These are phyloP conservation scores for Drosophila suzukii DNA, from an alignment of 1,140 invertebrate genomes.

Conservation along the genomic window DNA sequence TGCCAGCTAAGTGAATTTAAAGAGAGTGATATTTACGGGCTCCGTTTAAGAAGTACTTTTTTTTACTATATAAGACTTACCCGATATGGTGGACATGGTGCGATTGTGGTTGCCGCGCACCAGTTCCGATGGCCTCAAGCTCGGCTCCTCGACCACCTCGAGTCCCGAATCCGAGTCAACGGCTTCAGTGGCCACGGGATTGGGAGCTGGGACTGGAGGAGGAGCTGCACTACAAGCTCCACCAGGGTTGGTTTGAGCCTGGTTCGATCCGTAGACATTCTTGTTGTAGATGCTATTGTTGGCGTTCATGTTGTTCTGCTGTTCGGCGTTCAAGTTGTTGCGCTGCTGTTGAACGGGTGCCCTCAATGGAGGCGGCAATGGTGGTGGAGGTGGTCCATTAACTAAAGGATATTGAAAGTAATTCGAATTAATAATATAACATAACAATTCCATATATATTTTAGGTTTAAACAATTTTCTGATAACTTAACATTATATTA, in stretches of 20 bases:
- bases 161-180: slow-evolving; percentile 84
- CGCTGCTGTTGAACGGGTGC: slow-evolving; percentile 73
- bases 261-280: slow-evolving; percentile 35
- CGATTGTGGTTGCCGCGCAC: slow-evolving; percentile 85
- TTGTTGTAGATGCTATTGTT: slow-evolving; percentile 58
- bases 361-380: slow-evolving; percentile 86
- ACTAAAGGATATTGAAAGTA: slow-evolving; percentile 34
- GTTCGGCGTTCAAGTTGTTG: slow-evolving; percentile 52
- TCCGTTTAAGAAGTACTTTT: neutral
- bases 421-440: neutral
- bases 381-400: slow-evolving; percentile 87
- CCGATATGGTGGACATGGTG: slow-evolving; percentile 84
- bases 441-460: too few relatives aligned
- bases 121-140: slow-evolving; percentile 87
- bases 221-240: slow-evolving; percentile 7
- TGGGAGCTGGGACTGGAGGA: slow-evolving; percentile 11
- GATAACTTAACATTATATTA: too few relatives aligned
- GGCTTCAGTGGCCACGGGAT: slow-evolving; percentile 35
- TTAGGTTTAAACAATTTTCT: too few relatives aligned
- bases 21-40: too few relatives aligned
- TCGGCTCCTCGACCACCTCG: slow-evolving; percentile 87
- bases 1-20: too few relatives aligned
- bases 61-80: slow-evolving; percentile 32
- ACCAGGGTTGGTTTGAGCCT: neutral
- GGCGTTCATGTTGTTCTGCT: slow-evolving; percentile 26